These are phyloP conservation scores for Heteromyza rotundicornis DNA, from an alignment of 2,888 invertebrate genomes.

Conservation along the genomic window DNA sequence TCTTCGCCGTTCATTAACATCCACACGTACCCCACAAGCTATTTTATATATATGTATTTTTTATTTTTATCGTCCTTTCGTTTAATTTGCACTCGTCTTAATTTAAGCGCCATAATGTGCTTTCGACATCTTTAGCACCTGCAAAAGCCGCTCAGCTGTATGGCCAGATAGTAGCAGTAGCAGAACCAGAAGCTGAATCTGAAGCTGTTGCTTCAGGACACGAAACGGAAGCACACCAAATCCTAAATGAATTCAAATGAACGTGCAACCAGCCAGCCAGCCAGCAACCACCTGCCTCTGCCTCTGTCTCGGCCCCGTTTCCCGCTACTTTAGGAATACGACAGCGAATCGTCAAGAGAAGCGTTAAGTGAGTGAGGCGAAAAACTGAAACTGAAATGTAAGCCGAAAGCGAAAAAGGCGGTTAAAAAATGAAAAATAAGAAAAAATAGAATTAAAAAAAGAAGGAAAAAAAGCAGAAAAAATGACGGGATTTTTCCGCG, in stretches of 20 bases:
- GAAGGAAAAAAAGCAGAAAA: background rate
- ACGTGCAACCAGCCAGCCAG: background rate
- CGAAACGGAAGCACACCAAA: constrained; percentile 1
- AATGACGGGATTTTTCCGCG: background rate
- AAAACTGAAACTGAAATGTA: background rate
- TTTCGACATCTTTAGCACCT: constrained; percentile 13
- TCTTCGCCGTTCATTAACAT: too few relatives aligned
- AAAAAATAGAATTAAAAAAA: background rate
- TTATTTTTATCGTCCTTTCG: constrained; percentile 10
- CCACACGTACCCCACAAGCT: too few relatives aligned
- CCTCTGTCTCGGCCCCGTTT: background rate
- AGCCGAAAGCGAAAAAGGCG: background rate
- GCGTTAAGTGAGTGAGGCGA: background rate
- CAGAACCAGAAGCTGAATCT: background rate
- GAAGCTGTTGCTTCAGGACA: constrained; percentile 13
- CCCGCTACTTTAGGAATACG: background rate
- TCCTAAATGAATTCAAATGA: constrained; percentile 17
- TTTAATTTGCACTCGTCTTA: constrained; percentile 20
- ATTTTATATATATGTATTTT: too few relatives aligned
- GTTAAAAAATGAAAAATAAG: background rate
- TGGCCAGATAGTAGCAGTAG: background rate
- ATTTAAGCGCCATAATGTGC: constrained; percentile 19
- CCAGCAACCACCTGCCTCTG: background rate
- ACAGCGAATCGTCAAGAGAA: background rate
- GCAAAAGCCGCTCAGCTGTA: background rate